These are phyloP conservation scores for Stichopus horrens DNA, from an alignment of 53 echinoderm and acorn worm genomes.

Conservation along the genomic window DNA sequence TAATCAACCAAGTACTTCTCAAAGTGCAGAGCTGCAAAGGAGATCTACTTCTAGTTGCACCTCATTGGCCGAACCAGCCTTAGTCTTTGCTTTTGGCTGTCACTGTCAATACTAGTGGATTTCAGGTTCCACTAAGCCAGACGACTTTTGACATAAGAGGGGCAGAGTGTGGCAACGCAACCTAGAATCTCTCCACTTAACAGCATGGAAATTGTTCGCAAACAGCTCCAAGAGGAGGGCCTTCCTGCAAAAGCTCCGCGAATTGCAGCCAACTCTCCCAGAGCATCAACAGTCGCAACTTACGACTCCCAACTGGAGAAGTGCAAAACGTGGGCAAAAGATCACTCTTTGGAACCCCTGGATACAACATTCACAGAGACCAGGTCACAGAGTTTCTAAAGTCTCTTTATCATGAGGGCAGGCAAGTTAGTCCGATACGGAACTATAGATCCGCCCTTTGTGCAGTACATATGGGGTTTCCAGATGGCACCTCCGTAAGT, in stretches of 20 bases:
- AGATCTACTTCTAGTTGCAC: conserved; percentile 28
- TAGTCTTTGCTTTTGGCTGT: conserved; percentile 27
- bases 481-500: not conserved
- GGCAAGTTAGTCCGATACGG: not conserved
- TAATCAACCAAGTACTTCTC: conserved; percentile 16
- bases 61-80: conserved; percentile 42
- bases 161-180: not conserved
- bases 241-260: conserved; percentile 40
- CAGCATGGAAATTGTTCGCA: conserved; percentile 40
- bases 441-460: conserved; percentile 11
- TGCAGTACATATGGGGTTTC: conserved; percentile 10
- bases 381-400: not conserved
- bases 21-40: not conserved
- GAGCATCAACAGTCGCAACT: conserved; percentile 25
- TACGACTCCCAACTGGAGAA: conserved; percentile 34
- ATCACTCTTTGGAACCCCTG: not conserved
- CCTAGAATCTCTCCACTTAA: not conserved
- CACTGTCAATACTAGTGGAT: conserved; percentile 21
- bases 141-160: conserved; percentile 1
- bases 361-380: not conserved
- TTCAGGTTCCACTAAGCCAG: not conserved
- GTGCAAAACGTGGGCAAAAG: conserved; percentile 18
- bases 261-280: conserved; percentile 8
- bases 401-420: not conserved
- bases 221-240: conserved; percentile 9